phyloP scores from a whole-genome alignment of 2,113 vertebrate species.

The Columbina picui region DNA sequence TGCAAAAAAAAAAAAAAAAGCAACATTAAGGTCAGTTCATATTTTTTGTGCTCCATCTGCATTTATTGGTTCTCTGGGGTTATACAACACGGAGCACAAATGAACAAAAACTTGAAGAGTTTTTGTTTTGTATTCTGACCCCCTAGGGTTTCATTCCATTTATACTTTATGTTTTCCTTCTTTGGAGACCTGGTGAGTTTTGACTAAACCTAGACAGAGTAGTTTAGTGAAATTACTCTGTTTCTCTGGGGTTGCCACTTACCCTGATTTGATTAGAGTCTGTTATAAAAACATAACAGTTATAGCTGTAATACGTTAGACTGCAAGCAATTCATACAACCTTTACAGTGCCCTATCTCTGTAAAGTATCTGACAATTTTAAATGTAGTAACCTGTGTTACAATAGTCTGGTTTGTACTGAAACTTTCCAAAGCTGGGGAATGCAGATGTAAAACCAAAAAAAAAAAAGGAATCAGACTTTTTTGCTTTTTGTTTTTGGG shows the following conservation, averaged over 20 bases:
- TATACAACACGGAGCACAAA: background rate
- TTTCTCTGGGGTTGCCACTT: background rate
- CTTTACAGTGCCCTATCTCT: background rate
- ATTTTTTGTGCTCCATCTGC: conserved; percentile 51
- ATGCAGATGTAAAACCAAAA: background rate
- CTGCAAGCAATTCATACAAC: background rate
- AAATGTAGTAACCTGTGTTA: background rate
- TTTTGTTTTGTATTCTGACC: background rate
- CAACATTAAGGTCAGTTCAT: background rate
- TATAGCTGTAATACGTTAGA: background rate
- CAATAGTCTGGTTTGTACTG: background rate
- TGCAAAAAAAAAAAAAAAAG: background rate
- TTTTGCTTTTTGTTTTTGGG: background rate
- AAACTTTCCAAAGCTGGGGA: background rate
- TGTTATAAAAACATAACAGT: background rate
- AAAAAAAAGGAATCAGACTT: background rate
- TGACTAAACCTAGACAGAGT: background rate
- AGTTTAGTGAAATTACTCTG: background rate
- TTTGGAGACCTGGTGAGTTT: background rate
- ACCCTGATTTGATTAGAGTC: background rate
- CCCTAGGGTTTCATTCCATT: background rate
- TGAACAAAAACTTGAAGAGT: background rate
- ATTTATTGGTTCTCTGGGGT: conserved; percentile 25
- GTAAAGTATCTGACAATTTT: background rate
- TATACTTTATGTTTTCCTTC: conserved; percentile 37